Evolutionary conservation across 2,797 vertebrate species (phyloP).

Genomic region (Buceros bicornis): DNA sequence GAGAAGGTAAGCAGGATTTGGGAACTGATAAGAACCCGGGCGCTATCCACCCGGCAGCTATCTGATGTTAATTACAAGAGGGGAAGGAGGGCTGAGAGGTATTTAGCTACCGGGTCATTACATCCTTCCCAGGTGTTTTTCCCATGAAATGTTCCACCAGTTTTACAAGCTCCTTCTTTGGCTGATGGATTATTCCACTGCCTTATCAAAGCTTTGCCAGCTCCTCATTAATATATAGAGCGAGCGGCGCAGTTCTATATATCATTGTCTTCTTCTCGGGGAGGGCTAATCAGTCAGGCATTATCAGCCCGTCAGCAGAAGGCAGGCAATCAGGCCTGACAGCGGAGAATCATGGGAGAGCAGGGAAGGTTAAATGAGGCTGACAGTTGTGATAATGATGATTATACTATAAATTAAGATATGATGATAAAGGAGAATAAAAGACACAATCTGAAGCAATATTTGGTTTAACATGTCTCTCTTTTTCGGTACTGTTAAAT

Average conservation of each 20-base stretch:
- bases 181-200: constrained; percentile 86
- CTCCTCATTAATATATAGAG: constrained; percentile 93
- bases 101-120: constrained; percentile 82
- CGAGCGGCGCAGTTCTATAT: constrained; percentile 84
- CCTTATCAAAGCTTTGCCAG: constrained; percentile 93
- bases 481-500: constrained; percentile 85
- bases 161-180: constrained; percentile 84
- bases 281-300: constrained; percentile 89
- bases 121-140: constrained; percentile 84
- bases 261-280: constrained; percentile 90
- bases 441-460: constrained; percentile 90
- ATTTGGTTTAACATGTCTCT: constrained; percentile 91
- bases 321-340: constrained; percentile 89
- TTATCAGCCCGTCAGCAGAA: constrained; percentile 91
- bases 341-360: constrained; percentile 90
- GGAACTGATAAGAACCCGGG: constrained; percentile 72
- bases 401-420: constrained; percentile 97
- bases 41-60: constrained; percentile 68
- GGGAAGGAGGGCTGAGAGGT: constrained; percentile 77
- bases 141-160: constrained; percentile 81
- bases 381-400: constrained; percentile 93
- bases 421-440: constrained; percentile 90
- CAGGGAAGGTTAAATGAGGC: constrained; percentile 90
- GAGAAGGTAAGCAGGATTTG: constrained; percentile 73
- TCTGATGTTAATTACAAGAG: constrained; percentile 84